A percentile compares a stretch with the other conserved stretches of the same genome.
Conservation (phyloP, 2,888 invertebrate genomes). For the Nemapogon koenigi region DNA sequence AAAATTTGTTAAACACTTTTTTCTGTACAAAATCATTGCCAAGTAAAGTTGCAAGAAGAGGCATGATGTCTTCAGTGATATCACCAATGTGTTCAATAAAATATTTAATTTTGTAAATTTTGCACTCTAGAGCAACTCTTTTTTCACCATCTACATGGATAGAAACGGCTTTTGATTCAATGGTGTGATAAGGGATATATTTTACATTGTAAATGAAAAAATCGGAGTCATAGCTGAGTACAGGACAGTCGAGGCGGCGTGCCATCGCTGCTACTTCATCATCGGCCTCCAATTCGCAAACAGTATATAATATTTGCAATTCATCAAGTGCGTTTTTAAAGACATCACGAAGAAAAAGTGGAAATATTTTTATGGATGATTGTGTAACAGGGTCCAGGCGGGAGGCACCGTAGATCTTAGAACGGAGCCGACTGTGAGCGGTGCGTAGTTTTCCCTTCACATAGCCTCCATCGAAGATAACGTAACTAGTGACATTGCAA, state of each 20-base stretch:
- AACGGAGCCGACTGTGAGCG: constrained; percentile 60
- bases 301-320: constrained; percentile 69
- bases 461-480: constrained; percentile 83
- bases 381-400: constrained; percentile 63
- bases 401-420: constrained; percentile 66
- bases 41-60: constrained; percentile 80
- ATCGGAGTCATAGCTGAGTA: constrained; percentile 93
- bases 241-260: constrained; percentile 78
- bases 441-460: constrained; percentile 76
- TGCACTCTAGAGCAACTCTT: constrained; percentile 65
- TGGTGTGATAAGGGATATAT: constrained; percentile 79
- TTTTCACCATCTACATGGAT: constrained; percentile 28
- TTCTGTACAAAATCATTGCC: constrained; percentile 89
- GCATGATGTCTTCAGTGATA: constrained; percentile 71
- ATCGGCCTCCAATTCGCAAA: constrained; percentile 90
- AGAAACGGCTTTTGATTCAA: constrained; percentile 56
- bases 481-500: constrained; percentile 75
- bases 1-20: constrained; percentile 73
- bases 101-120: constrained; percentile 74
- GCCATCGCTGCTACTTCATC: constrained; percentile 85
- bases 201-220: constrained; percentile 87
- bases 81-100: constrained; percentile 72
- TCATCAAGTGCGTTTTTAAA: constrained; percentile 74
- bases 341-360: constrained; percentile 75
- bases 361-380: constrained; percentile 68